A percentile compares a stretch with the other conserved stretches of the same genome.
Conservation (phyloP, 2,113 vertebrate species). For the Clarias macrocephalus region DNA sequence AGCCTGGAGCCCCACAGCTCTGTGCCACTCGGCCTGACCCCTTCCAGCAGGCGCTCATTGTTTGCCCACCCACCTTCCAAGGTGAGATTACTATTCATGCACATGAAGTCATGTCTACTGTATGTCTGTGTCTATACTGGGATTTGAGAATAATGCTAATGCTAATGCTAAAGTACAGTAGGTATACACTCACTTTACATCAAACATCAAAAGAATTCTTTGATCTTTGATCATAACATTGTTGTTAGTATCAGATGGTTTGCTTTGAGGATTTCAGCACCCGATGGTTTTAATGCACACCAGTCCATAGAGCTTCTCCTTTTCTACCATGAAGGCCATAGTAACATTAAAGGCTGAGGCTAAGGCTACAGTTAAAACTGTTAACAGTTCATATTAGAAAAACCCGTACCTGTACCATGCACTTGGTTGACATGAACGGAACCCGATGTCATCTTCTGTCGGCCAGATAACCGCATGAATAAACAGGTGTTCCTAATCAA, state of each 20-base stretch:
- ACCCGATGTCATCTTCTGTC: background rate
- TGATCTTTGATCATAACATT: background rate
- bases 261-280: background rate
- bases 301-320: background rate
- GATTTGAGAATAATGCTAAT: background rate
- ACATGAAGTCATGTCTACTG: background rate
- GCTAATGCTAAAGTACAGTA: too few species aligned
- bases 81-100: constrained; percentile 71
- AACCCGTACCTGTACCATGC: background rate
- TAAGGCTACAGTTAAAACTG: background rate
- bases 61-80: constrained; percentile 98
- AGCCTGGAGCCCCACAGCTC: constrained; percentile 89
- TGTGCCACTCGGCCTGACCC: constrained; percentile 92
- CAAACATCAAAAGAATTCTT: background rate
- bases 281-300: background rate
- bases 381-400: background rate
- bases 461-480: background rate
- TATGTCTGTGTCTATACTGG: background rate
- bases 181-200: background rate
- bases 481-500: background rate
- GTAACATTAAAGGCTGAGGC: background rate
- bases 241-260: background rate
- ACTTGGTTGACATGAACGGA: background rate
- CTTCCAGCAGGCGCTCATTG: constrained; percentile 99
- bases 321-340: background rate